phyloP scores from a whole-genome alignment of 2,888 invertebrate species.

The Sycophila texana region DNA sequence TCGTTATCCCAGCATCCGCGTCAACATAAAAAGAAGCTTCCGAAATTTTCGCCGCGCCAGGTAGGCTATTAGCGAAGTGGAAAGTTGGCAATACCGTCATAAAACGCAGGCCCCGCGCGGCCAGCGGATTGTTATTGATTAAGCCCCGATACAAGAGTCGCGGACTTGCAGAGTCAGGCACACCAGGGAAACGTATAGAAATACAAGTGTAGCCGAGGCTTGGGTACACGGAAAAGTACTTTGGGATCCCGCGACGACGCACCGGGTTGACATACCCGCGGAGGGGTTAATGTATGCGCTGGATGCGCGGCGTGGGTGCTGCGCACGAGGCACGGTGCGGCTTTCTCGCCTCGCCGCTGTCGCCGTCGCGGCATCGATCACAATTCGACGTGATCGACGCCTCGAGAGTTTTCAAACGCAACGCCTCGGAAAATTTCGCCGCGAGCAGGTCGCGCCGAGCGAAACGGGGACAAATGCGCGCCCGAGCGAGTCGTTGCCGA shows the following conservation, averaged over 20 bases:
- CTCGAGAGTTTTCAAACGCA: not conserved
- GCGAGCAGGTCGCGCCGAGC: no score
- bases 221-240: conserved; percentile 52
- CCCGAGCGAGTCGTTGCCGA: no score
- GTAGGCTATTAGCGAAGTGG: not conserved
- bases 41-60: no score
- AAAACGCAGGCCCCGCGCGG: not conserved
- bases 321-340: conserved; percentile 6
- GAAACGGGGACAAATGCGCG: not conserved
- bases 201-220: conserved; percentile 18
- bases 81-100: not conserved
- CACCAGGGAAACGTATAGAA: conserved; percentile 5
- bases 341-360: not conserved
- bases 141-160: not conserved
- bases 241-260: conserved; percentile 36
- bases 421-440: not conserved
- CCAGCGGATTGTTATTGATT: not conserved
- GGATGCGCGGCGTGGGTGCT: conserved; percentile 1
- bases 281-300: conserved; percentile 26
- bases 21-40: no score
- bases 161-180: not conserved
- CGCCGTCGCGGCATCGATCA: conserved; percentile 7
- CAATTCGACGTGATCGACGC: conserved; percentile 15
- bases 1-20: no score
- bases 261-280: conserved; percentile 27